Evolutionary conservation across 2,797 vertebrate species (phyloP), one percentile per base, ranked within the genome.

Genomic region (Hippocampus kuda): DNA sequence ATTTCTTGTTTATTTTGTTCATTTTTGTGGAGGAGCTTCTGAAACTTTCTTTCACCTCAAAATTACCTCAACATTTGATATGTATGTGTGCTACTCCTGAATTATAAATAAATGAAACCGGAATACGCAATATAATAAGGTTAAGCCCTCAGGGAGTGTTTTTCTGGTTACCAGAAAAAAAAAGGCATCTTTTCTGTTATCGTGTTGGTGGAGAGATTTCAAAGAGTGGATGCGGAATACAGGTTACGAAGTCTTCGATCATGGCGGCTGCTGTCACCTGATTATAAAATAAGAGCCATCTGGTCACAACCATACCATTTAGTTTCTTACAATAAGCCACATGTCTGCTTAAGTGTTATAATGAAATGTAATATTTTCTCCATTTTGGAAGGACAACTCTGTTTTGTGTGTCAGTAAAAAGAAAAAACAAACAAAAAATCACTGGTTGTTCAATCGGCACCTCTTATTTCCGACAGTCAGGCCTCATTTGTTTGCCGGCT

Each of bases 401-500:
- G 15, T 60, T 30, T 2, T 7, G 9, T 7, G 16, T 34, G 15
- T 18, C 27, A 20, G 27, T 34, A 61, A 34, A 9, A 20, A 8
- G 3, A 38, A 38, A 38, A 38, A 38, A 38, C 34, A 38, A 8
- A 7, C 34, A 8, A 20, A 34, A 60, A 34, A 61, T 61, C 30
- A 3, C 30, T 9, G 24, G 42, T 24, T 65, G 63, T 65, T 65
- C 42, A 65, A 26, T 48, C 5, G 44, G 61, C 61, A 41, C 61
- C n/a, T 63, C 24, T 24, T n/a, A 24, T 44, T 44, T 24, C 38
- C 20, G 5, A 44, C 38, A 44, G 61, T 63, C 20, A 24, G 61
- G 38, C 34, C 38, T 44, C n/a, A 41, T 63, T 63, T 63, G 41
- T 63, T 63, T 63, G 61, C 61, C 61, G 5, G n/a, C 63, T 48